Conservation (phyloP, 1,140 invertebrate genomes). For the Drosophila azteca region DNA sequence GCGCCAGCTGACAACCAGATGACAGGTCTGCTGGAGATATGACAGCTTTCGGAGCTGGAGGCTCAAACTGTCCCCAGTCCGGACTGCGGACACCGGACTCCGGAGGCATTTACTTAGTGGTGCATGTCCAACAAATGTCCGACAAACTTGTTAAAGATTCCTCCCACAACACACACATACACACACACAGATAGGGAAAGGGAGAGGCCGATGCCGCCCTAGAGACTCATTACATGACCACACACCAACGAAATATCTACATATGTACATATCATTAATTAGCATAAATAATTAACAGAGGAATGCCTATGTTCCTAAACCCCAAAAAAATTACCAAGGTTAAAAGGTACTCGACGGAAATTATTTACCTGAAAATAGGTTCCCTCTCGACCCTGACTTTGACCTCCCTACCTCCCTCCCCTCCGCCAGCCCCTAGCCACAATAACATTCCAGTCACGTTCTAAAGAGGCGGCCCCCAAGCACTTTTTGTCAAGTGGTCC, state of each 20-base stretch:
- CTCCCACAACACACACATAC: conserved; percentile 2
- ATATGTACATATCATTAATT: conserved; percentile 50
- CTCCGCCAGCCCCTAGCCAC: conserved; percentile 2
- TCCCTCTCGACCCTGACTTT: conserved; percentile 68
- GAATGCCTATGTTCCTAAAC: neutral
- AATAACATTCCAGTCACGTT: conserved; percentile 65
- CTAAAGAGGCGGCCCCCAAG: conserved; percentile 31
- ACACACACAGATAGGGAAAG: neutral
- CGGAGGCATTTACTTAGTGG: neutral
- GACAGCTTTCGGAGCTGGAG: conserved; percentile 50
- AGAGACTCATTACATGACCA: conserved; percentile 11
- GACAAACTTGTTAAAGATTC: conserved; percentile 42
- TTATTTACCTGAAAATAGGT: conserved; percentile 20
- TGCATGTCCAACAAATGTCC: conserved; percentile 37
- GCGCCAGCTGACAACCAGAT: conserved; percentile 58
- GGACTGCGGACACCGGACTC: no score
- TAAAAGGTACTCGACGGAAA: conserved; percentile 18
- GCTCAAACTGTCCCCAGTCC: neutral
- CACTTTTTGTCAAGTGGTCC: conserved; percentile 37
- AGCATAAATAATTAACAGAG: conserved; percentile 66
- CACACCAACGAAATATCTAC: conserved; percentile 12
- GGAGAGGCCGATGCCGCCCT: conserved; percentile 15
- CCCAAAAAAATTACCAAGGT: neutral
- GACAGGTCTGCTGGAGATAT: conserved; percentile 63
- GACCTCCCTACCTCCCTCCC: conserved; percentile 43